Percentiles rank a stretch among this genome's conserved stretches.
Conservation (phyloP, 2,888 invertebrate species). For the Drosophila setosimentum region DNA sequence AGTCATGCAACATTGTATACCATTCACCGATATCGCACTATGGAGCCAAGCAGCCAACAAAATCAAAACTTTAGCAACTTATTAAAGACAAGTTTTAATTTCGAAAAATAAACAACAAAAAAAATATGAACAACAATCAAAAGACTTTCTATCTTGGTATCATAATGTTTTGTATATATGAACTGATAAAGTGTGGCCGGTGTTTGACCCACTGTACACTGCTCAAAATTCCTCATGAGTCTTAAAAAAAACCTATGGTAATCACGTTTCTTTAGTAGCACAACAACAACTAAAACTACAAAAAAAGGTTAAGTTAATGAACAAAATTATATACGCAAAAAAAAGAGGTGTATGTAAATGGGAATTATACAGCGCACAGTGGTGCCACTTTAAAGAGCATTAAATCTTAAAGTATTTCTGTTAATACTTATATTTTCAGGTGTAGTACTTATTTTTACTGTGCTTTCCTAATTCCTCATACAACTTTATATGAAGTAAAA, state of each 20-base stretch:
- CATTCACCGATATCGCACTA: conserved; percentile 24
- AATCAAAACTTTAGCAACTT: background rate
- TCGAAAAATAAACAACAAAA: too few relatives aligned
- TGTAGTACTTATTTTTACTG: background rate
- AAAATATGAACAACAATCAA: background rate
- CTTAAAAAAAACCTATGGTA: conserved; percentile 19
- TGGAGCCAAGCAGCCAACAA: conserved; percentile 12
- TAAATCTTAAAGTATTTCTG: background rate
- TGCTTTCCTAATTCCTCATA: too few relatives aligned
- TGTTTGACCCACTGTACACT: conserved; percentile 22
- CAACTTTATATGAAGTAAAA: too few relatives aligned
- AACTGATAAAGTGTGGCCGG: background rate
- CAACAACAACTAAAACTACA: background rate
- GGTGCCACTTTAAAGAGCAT: conserved; percentile 6
- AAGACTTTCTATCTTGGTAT: background rate
- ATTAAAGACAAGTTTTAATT: background rate
- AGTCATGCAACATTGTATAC: conserved; percentile 39
- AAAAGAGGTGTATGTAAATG: conserved; percentile 17
- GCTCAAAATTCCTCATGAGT: background rate
- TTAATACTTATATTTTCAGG: background rate
- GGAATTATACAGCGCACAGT: conserved; percentile 34
- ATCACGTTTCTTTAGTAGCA: background rate
- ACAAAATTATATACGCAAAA: conserved; percentile 6
- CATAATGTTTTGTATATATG: background rate
- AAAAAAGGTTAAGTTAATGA: conserved; percentile 17